These are phyloP conservation scores for Argyrosomus regius DNA, from an alignment of 2,797 vertebrate genomes.

Conservation along the genomic window DNA sequence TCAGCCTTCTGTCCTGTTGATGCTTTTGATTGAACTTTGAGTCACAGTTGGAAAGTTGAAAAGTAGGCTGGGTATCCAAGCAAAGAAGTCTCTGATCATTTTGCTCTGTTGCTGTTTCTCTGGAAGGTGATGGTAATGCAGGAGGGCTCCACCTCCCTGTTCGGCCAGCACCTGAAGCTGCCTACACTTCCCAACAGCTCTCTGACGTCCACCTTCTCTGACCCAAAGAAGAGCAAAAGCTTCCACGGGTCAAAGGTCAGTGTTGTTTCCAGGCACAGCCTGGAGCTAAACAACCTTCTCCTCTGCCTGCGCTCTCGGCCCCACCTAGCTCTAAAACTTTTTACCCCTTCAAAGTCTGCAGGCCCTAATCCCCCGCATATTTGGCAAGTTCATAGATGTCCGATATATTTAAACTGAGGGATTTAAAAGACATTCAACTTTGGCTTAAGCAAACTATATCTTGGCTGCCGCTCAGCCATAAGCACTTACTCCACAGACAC, in stretches of 20 bases:
- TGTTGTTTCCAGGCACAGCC: slow-evolving; percentile 49
- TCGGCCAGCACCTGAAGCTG: slow-evolving; percentile 91
- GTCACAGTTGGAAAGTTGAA: too few relatives aligned
- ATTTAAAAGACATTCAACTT: slow-evolving; percentile 65
- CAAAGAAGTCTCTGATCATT: neutral
- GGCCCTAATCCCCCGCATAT: slow-evolving; percentile 63
- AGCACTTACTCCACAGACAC: slow-evolving; percentile 35
- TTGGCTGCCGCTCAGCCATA: slow-evolving; percentile 46
- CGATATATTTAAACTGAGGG: slow-evolving; percentile 60
- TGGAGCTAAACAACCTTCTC: slow-evolving; percentile 10
- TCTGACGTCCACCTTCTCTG: slow-evolving; percentile 85
- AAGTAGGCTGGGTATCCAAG: too few relatives aligned
- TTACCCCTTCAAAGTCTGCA: slow-evolving; percentile 54
- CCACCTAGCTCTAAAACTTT: slow-evolving; percentile 34
- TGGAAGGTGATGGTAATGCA: slow-evolving; percentile 93
- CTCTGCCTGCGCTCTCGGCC: neutral
- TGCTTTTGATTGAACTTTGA: neutral
- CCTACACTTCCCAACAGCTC: slow-evolving; percentile 90
- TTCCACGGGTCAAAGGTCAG: slow-evolving; percentile 91
- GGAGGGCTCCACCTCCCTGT: slow-evolving; percentile 89
- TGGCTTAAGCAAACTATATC: slow-evolving; percentile 50
- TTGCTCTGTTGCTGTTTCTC: slow-evolving; percentile 10
- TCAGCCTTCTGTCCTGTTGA: neutral
- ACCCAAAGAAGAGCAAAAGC: slow-evolving; percentile 91
- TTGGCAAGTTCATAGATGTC: slow-evolving; percentile 70